phyloP scores from a whole-genome alignment of 2,797 vertebrate species.

The Sylvia borin region DNA sequence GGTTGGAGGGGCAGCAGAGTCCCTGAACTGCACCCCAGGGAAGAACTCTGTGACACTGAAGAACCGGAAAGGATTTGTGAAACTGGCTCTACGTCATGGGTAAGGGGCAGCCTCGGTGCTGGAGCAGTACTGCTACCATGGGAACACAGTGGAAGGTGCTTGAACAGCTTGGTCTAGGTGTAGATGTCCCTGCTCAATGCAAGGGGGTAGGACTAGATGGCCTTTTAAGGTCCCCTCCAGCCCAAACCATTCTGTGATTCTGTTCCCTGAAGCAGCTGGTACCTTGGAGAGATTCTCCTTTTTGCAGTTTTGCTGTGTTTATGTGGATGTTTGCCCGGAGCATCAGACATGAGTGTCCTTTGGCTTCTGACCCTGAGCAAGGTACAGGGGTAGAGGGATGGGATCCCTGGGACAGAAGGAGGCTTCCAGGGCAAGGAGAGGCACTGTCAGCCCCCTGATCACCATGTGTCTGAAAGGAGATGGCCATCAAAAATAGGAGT shows the following conservation, averaged over 20 bases:
- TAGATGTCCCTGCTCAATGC: not conserved
- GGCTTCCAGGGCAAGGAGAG: not conserved
- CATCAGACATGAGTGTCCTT: not conserved
- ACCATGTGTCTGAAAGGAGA: not conserved
- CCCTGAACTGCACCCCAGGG: conserved; percentile 88
- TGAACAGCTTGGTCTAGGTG: not conserved
- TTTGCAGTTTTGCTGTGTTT: not conserved
- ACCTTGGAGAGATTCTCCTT: not conserved
- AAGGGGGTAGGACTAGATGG: too few relatives aligned
- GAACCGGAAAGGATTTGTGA: conserved; percentile 94
- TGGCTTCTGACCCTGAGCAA: not conserved
- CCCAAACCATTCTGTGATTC: not conserved
- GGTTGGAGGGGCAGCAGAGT: conserved; percentile 93
- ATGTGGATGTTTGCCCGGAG: not conserved
- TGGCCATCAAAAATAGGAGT: not conserved
- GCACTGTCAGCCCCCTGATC: not conserved
- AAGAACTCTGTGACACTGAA: conserved; percentile 88
- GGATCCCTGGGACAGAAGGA: not conserved
- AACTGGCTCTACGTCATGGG: conserved; percentile 89
- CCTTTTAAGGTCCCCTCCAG: not conserved
- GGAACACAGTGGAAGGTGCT: not conserved
- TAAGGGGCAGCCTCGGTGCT: conserved; percentile 59
- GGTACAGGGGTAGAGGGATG: not conserved
- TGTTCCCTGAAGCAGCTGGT: not conserved
- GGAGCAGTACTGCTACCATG: not conserved